These are phyloP conservation scores for Drosophila eohydei DNA, from an alignment of 2,888 invertebrate species.

Conservation along the genomic window DNA sequence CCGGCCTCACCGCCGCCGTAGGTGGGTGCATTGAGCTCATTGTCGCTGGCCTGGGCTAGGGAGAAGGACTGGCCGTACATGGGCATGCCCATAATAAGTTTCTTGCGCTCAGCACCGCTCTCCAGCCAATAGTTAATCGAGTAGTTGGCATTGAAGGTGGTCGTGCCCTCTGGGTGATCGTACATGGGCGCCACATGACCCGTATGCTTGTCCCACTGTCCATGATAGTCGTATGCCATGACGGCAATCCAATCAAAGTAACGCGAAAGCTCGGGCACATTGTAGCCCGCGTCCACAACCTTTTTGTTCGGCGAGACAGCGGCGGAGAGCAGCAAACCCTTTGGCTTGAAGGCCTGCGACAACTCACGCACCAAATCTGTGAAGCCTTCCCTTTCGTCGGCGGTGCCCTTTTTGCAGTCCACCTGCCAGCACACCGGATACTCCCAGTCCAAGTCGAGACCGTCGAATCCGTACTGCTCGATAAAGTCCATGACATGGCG, in stretches of 20 bases:
- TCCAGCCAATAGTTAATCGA: conserved; percentile 94
- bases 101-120: conserved; percentile 91
- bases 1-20: conserved; percentile 96
- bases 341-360: conserved; percentile 89
- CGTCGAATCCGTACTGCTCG: conserved; percentile 93
- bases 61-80: conserved; percentile 96
- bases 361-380: conserved; percentile 91
- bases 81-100: conserved; percentile 94
- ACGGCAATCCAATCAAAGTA: conserved; percentile 96
- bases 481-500: conserved; percentile 91
- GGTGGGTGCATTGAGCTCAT: conserved; percentile 91
- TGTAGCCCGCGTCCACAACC: conserved; percentile 94
- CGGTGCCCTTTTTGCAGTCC: conserved; percentile 93
- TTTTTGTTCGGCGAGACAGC: conserved; percentile 94
- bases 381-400: conserved; percentile 92
- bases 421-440: conserved; percentile 97
- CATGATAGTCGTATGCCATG: conserved; percentile 96
- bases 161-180: conserved; percentile 89
- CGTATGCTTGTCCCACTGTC: conserved; percentile 95
- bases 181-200: conserved; percentile 96
- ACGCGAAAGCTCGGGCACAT: conserved; percentile 90
- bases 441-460: conserved; percentile 97
- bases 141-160: conserved; percentile 93
- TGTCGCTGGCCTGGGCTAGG: conserved; percentile 88
- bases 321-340: conserved; percentile 90